phyloP scores from a whole-genome alignment of 2,888 invertebrate genomes.

The Leptothorax acervorum region DNA sequence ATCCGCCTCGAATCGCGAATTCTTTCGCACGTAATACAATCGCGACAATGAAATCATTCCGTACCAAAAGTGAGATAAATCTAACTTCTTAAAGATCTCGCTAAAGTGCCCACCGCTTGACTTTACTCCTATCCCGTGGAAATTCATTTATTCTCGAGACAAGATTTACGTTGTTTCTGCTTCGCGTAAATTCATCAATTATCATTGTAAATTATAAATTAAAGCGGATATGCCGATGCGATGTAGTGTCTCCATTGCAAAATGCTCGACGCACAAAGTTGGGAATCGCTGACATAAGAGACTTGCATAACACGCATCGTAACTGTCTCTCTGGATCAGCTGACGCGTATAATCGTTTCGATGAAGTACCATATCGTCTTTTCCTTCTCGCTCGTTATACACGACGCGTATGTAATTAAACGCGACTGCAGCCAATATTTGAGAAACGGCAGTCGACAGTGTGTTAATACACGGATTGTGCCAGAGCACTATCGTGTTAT shows the following conservation, averaged over 20 bases:
- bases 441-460: slow-evolving; percentile 16
- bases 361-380: slow-evolving; percentile 51
- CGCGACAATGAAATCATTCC: not conserved
- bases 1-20: not conserved
- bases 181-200: not conserved
- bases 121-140: not conserved
- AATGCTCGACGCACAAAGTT: not conserved
- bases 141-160: not conserved
- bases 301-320: slow-evolving; percentile 54
- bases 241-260: not conserved
- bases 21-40: not conserved
- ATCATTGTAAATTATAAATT: not conserved
- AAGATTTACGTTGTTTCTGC: not conserved
- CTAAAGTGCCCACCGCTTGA: not conserved
- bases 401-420: slow-evolving; percentile 23
- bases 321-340: slow-evolving; percentile 54
- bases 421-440: slow-evolving; percentile 40
- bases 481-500: slow-evolving; percentile 19
- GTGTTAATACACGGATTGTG: not conserved
- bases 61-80: not conserved
- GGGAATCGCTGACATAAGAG: slow-evolving; percentile 32
- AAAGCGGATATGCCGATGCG: not conserved
- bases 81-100: not conserved
- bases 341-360: slow-evolving; percentile 49
- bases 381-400: slow-evolving; percentile 25